Conservation (phyloP, 1,140 invertebrate species). For the Cheumatopsyche charites region DNA sequence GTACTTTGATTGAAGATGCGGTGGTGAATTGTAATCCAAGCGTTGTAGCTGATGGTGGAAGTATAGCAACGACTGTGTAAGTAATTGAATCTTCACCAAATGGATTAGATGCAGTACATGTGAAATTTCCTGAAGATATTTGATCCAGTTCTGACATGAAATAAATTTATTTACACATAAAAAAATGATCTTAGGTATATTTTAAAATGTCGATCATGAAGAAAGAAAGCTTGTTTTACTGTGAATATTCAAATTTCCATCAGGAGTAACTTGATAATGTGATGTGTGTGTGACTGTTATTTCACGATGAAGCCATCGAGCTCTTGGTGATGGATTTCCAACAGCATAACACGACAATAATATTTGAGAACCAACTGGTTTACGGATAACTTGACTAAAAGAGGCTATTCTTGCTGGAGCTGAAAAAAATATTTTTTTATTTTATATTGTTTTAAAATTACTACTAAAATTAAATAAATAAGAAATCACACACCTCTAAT, state of each 20-base stretch:
- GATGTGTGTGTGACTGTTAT: conserved; percentile 65
- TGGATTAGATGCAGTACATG: conserved; percentile 76
- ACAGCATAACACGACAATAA: conserved; percentile 66
- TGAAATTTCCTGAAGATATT: conserved; percentile 76
- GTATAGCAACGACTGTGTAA: conserved; percentile 72
- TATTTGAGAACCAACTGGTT: conserved; percentile 63
- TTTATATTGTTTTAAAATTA: too few species aligned
- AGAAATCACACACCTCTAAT: conserved; percentile 52
- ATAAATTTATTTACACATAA: conserved; percentile 30
- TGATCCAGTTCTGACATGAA: conserved; percentile 62
- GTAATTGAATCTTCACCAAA: conserved; percentile 79
- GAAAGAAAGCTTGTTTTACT: conserved; percentile 53
- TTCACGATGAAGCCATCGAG: conserved; percentile 66
- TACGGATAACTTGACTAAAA: conserved; percentile 67
- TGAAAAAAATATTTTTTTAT: conserved; percentile 48
- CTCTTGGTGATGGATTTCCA: conserved; percentile 67
- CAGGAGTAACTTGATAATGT: conserved; percentile 66
- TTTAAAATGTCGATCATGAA: not conserved
- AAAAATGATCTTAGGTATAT: not conserved
- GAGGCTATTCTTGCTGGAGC: conserved; percentile 72
- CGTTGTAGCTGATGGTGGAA: conserved; percentile 68
- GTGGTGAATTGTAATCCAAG: conserved; percentile 72
- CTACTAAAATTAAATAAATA: too few species aligned
- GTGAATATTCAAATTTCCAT: conserved; percentile 67
- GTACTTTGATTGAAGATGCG: conserved; percentile 67